phyloP scores from a whole-genome alignment of 1,140 invertebrate genomes.

The Pissodes strobi region DNA sequence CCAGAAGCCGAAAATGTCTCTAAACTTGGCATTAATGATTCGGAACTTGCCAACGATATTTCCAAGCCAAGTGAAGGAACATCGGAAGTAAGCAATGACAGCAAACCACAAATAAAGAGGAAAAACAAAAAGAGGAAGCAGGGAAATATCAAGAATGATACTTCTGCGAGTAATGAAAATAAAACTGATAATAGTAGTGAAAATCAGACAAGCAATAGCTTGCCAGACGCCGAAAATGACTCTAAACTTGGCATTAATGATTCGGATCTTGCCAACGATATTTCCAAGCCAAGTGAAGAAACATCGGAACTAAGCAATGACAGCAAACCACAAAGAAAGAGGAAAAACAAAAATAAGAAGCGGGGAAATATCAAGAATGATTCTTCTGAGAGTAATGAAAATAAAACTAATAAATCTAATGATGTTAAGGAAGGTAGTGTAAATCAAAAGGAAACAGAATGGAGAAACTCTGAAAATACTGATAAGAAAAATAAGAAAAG shows the following conservation, averaged over 20 bases:
- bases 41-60: conserved; percentile 6
- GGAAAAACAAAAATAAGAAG: conserved; percentile 35
- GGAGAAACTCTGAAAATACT: too few species aligned
- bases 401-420: conserved; percentile 4
- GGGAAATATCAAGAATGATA: conserved; percentile 31
- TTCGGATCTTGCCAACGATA: conserved; percentile 11
- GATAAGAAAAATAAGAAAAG: conserved; percentile 35
- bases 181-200: conserved; percentile 1
- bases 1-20: background rate
- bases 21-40: conserved; percentile 22
- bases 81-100: too few species aligned
- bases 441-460: background rate
- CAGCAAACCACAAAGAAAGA: conserved; percentile 1
- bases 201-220: background rate
- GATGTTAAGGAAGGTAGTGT: background rate
- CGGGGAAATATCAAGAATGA: conserved; percentile 34
- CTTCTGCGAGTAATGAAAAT: too few species aligned
- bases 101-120: conserved; percentile 14
- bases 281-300: too few species aligned
- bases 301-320: too few species aligned
- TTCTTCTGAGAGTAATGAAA: too few species aligned
- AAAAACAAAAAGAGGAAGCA: conserved; percentile 37
- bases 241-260: conserved; percentile 15
- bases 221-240: conserved; percentile 2
- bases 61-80: too few species aligned